These are phyloP conservation scores for Yponomeuta sedellus DNA, from an alignment of 2,888 invertebrate genomes.

Conservation along the genomic window DNA sequence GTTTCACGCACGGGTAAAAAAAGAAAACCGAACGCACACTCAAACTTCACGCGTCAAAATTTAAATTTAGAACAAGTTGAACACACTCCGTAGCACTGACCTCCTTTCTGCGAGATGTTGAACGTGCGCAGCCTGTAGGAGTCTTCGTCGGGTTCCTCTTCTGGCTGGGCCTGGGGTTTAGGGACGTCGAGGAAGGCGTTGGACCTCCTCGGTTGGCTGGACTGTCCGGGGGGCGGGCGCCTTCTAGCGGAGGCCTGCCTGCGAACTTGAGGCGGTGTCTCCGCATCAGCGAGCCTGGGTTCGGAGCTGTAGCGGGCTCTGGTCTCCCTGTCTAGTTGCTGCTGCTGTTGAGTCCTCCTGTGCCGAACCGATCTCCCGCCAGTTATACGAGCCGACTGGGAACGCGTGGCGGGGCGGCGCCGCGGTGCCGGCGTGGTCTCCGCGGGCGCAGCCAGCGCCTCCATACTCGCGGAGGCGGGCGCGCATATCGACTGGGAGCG, in stretches of 20 bases:
- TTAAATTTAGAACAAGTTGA: conserved; percentile 40
- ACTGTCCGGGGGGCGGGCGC: conserved; percentile 65
- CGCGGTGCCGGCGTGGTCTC: conserved; percentile 77
- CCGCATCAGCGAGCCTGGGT: conserved; percentile 80
- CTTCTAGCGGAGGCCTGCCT: conserved; percentile 78
- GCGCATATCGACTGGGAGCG: conserved; percentile 87
- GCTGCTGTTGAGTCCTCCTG: conserved; percentile 62
- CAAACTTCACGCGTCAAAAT: conserved; percentile 37
- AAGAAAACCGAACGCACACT: conserved; percentile 27
- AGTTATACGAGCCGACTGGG: conserved; percentile 84
- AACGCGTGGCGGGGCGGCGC: conserved; percentile 82
- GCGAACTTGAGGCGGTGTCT: conserved; percentile 80
- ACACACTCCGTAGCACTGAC: conserved; percentile 70
- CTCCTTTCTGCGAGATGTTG: conserved; percentile 93
- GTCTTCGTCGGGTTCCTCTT: conserved; percentile 86
- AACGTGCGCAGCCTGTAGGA: conserved; percentile 94
- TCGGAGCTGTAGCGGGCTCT: conserved; percentile 80
- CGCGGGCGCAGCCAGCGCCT: conserved; percentile 73
- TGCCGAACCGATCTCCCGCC: conserved; percentile 78
- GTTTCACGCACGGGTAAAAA: background rate
- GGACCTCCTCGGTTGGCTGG: conserved; percentile 77
- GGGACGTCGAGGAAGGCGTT: conserved; percentile 85
- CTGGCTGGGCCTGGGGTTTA: conserved; percentile 47
- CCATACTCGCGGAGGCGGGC: conserved; percentile 82
- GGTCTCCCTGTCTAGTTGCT: conserved; percentile 69